phyloP scores from a whole-genome alignment of 1,140 invertebrate genomes.

The Aethina tumida region DNA sequence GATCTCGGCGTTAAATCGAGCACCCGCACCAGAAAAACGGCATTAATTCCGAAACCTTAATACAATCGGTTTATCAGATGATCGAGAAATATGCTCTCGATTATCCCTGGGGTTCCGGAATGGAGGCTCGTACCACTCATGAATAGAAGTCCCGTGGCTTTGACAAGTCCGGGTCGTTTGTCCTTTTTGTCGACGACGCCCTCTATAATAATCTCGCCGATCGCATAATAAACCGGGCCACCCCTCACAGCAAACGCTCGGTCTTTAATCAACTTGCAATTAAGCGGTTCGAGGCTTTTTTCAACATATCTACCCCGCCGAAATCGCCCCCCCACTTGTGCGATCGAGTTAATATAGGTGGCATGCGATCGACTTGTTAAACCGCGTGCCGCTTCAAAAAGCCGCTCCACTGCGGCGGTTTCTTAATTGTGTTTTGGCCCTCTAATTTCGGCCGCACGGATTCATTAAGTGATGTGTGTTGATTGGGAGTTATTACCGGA shows the following conservation, averaged over 20 bases:
- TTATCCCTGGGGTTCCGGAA: too few relatives aligned
- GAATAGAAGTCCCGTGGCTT: constrained; percentile 12
- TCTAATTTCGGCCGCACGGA: too few relatives aligned
- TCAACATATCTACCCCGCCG: constrained; percentile 11
- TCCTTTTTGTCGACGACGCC: constrained; percentile 16
- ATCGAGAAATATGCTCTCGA: too few relatives aligned
- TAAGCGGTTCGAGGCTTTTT: constrained; percentile 22
- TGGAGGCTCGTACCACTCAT: too few relatives aligned
- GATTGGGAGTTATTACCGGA: too few relatives aligned
- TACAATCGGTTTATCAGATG: too few relatives aligned
- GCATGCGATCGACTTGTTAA: constrained; percentile 7
- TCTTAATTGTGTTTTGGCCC: constrained; percentile 15
- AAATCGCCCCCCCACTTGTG: constrained; percentile 16
- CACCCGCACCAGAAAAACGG: too few relatives aligned
- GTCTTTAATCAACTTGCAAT: constrained; percentile 26
- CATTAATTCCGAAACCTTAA: too few relatives aligned
- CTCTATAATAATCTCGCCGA: constrained; percentile 17
- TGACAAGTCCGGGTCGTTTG: constrained; percentile 19
- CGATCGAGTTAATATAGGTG: constrained; percentile 23
- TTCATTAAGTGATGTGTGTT: too few relatives aligned
- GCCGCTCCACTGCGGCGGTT: constrained; percentile 7
- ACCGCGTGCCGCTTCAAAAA: constrained; percentile 13
- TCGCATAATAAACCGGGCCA: constrained; percentile 13
- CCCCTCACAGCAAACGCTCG: constrained; percentile 14
- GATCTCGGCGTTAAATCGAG: too few relatives aligned